Evolutionary conservation across 2,113 vertebrate species (phyloP).

Genomic region (Pseudonaja textilis): DNA sequence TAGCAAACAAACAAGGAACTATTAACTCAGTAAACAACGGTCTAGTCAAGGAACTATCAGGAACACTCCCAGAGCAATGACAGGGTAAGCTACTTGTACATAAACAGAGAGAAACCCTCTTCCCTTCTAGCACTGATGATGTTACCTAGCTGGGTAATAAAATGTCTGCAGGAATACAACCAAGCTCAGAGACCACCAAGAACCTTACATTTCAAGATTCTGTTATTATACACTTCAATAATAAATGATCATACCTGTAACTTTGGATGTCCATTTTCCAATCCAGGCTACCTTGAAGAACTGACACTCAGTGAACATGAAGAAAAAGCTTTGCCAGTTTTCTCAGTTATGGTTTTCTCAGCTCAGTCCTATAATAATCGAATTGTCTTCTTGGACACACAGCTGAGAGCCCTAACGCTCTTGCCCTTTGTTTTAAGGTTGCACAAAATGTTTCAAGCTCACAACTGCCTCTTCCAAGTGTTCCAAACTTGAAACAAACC

Average conservation of each 20-base stretch:
- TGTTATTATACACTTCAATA: background rate
- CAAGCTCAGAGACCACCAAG: background rate
- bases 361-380: background rate
- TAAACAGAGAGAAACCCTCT: background rate
- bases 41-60: background rate
- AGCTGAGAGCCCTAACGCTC: background rate
- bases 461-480: background rate
- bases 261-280: background rate
- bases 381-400: background rate
- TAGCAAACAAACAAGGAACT: background rate
- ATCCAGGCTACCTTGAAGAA: background rate
- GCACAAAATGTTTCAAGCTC: background rate
- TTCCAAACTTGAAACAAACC: background rate
- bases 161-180: background rate
- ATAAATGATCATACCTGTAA: background rate
- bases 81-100: background rate
- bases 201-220: background rate
- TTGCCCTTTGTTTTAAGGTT: background rate
- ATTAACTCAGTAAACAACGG: background rate
- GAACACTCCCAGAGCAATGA: background rate
- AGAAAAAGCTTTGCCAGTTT: background rate
- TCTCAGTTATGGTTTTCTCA: background rate
- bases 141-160: background rate
- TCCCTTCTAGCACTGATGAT: background rate
- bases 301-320: background rate